Conservation (phyloP, 1,140 invertebrate genomes). For the Mylabris phalerata region DNA sequence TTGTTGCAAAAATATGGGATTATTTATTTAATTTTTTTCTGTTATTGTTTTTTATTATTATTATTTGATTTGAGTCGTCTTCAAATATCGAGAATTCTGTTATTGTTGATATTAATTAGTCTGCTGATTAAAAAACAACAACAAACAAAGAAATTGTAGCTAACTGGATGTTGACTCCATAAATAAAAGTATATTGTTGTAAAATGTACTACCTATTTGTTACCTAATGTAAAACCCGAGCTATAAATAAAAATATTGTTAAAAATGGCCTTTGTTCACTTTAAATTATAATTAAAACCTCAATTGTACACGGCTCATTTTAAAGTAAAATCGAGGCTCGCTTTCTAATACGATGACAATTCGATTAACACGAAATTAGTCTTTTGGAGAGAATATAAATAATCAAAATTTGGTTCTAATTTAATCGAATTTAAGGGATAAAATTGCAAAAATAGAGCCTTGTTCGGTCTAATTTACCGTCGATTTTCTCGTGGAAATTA, state of each 20-base stretch:
- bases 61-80: background rate
- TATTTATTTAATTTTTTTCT: background rate
- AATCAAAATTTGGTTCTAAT: no score
- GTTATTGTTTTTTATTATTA: no score
- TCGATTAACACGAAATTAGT: no score
- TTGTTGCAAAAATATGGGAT: background rate
- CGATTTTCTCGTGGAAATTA: no score
- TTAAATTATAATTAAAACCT: no score
- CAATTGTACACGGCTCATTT: no score
- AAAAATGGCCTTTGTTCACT: conserved; percentile 5
- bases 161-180: background rate
- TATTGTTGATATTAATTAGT: background rate
- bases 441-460: no score
- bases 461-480: no score
- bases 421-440: no score
- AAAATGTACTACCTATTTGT: conserved; percentile 29
- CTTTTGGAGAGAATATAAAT: no score
- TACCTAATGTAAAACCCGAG: conserved; percentile 26
- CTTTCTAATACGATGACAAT: no score
- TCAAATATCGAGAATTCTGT: background rate
- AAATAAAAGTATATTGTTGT: conserved; percentile 19
- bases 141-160: background rate
- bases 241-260: conserved; percentile 27
- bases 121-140: background rate
- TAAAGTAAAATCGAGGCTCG: no score